Conservation (phyloP, 2,797 vertebrate genomes). For the Chanos chanos region DNA sequence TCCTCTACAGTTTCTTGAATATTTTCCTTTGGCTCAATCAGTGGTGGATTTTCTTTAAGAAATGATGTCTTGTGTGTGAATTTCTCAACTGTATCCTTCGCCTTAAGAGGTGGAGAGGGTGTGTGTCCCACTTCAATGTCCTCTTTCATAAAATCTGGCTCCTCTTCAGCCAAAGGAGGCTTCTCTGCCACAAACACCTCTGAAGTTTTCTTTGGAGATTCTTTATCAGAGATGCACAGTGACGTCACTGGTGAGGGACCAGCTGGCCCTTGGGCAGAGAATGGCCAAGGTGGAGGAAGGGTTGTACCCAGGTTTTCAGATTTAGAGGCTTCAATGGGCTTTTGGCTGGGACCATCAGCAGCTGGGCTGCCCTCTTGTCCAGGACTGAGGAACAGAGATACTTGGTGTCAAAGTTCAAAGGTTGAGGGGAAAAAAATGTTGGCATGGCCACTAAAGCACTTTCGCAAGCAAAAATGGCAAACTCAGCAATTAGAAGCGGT, state of each 20-base stretch:
- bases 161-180: conserved; percentile 49
- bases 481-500: conserved; percentile 9
- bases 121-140: conserved; percentile 22
- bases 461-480: no score
- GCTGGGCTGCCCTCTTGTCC: conserved; percentile 22
- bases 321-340: conserved; percentile 30
- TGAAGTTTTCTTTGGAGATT: background rate
- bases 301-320: conserved; percentile 57
- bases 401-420: conserved; percentile 48
- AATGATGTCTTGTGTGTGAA: background rate
- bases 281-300: conserved; percentile 72
- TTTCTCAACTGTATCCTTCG: background rate
- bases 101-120: conserved; percentile 1
- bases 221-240: background rate
- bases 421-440: conserved; percentile 10
- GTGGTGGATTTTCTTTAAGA: conserved; percentile 38
- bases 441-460: no score
- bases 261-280: conserved; percentile 50
- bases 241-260: background rate
- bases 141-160: conserved; percentile 47
- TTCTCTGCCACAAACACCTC: conserved; percentile 58
- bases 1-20: conserved; percentile 53
- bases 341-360: conserved; percentile 8
- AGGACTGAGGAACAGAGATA: conserved; percentile 68
- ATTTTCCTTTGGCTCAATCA: conserved; percentile 52